Percentiles rank a stretch among this genome's conserved stretches.
Conservation (phyloP, 2,888 invertebrate species). For the Epinotia demarniana region DNA sequence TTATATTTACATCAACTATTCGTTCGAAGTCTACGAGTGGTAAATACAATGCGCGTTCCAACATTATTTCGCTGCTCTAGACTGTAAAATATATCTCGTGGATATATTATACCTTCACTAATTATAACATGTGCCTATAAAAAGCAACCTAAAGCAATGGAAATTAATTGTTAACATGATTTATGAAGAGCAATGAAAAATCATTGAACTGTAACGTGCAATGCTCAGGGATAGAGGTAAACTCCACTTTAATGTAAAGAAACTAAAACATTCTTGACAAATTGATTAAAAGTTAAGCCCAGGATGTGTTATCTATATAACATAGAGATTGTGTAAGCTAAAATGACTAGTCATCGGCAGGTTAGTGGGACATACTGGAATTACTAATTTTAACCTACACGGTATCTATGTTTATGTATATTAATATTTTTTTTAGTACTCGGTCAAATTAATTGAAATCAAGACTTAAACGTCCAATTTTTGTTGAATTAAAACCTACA, state of each 20-base stretch:
- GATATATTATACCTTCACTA: too few relatives aligned
- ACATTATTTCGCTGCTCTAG: too few relatives aligned
- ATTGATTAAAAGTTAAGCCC: slow-evolving; percentile 8
- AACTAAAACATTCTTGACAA: background rate
- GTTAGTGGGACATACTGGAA: background rate
- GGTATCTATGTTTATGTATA: background rate
- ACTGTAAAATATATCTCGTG: too few relatives aligned
- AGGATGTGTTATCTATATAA: background rate
- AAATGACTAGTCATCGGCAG: background rate
- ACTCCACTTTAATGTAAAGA: background rate
- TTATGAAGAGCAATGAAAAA: background rate
- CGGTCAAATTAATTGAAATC: slow-evolving; percentile 31
- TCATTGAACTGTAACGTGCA: background rate
- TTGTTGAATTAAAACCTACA: slow-evolving; percentile 55
- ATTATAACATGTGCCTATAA: background rate
- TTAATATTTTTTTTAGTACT: slow-evolving; percentile 18
- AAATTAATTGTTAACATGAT: slow-evolving; percentile 4
- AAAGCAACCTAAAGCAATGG: background rate
- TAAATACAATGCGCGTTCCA: too few relatives aligned
- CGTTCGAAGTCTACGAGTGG: too few relatives aligned
- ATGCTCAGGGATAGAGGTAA: background rate
- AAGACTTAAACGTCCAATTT: slow-evolving; percentile 50
- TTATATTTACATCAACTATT: too few relatives aligned
- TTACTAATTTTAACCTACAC: slow-evolving; percentile 13
- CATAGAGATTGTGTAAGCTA: slow-evolving; percentile 10